Base-by-base conservation (phyloP, 2,797 vertebrate genomes). In the Bryconaethiops microstoma region DNA sequence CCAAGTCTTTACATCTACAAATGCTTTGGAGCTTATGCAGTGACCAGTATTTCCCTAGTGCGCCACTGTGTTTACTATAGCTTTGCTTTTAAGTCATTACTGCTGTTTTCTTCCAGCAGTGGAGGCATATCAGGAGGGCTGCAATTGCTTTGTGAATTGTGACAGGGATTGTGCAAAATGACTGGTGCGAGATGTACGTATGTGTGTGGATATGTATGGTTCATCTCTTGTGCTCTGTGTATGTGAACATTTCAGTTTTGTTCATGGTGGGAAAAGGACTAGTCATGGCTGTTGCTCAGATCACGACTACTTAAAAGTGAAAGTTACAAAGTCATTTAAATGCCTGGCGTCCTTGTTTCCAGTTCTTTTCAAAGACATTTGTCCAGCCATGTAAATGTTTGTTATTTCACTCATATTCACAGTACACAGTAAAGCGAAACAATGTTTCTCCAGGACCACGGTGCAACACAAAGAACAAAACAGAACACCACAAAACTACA, bases 111-210 rank as follows among this genome's bases (percentile, higher is more conserved):
- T 19, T 65, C 63, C 63, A 55, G 50, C 70, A 48, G 21, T 14
- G 19, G 29, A 79, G 42, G 35, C 29, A 64, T 21, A 60, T 68
- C 64, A 62, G 42, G 42, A 29, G 59, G 21, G 23, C 40, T 71
- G 64, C 48, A 52, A n/a, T 69, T 60, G 40, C 23, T 75, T 69
- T 40, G 80, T 63, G 68, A 54, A 77, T 64, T 76, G 80, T 29
- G 29, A 40, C 39, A 21, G 35, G n/a, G 59, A 23, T 19, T 29
- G 29, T 40, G 55, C 29, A 57, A 29, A 69, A 23, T 63, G 77
- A 62, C 65, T 74, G 25, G 25, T 64, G 42, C 23, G 40, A 6
- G 14, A 10, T 65, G 23, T 73, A 60, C 21, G 23, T 63, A 48
- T 62, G 73, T 42, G 40, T 54, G 73, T 75, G 67, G 21, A 67